Evolutionary conservation across 2,888 invertebrate genomes (phyloP).

Genomic region (Pheosia tremula): DNA sequence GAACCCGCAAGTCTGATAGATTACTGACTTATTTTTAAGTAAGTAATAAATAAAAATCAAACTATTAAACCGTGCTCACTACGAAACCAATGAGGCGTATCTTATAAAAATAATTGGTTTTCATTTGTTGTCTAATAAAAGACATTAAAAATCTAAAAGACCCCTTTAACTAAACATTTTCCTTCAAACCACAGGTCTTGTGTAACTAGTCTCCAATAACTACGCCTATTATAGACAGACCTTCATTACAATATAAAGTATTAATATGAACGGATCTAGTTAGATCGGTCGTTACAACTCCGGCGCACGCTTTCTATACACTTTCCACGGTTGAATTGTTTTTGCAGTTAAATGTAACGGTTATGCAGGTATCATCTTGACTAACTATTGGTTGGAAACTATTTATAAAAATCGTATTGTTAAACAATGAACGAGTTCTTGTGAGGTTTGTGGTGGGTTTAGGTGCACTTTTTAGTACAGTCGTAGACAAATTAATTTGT

Average conservation of each 20-base stretch:
- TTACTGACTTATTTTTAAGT: neutral
- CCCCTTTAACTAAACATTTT: conserved; percentile 18
- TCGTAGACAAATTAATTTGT: too few relatives aligned
- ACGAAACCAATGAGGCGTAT: conserved; percentile 4
- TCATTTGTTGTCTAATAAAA: conserved; percentile 7
- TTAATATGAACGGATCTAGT: conserved; percentile 28
- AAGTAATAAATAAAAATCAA: neutral
- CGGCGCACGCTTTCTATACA: conserved; percentile 72
- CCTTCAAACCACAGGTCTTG: conserved; percentile 10
- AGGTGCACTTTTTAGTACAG: too few relatives aligned
- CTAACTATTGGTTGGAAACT: conserved; percentile 12
- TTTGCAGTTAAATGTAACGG: conserved; percentile 43
- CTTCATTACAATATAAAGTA: conserved; percentile 5
- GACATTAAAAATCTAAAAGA: conserved; percentile 7
- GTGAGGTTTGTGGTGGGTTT: neutral
- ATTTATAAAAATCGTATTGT: neutral
- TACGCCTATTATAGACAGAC: conserved; percentile 10
- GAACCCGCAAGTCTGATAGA: too few relatives aligned
- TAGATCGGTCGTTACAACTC: conserved; percentile 39
- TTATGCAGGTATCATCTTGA: conserved; percentile 15
- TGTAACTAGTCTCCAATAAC: conserved; percentile 5
- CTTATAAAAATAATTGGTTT: conserved; percentile 5
- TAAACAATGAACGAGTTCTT: neutral
- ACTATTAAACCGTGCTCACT: neutral
- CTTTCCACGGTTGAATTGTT: conserved; percentile 81